Conservation (phyloP, 1,140 invertebrate genomes). For the Chrysopa pallens region DNA sequence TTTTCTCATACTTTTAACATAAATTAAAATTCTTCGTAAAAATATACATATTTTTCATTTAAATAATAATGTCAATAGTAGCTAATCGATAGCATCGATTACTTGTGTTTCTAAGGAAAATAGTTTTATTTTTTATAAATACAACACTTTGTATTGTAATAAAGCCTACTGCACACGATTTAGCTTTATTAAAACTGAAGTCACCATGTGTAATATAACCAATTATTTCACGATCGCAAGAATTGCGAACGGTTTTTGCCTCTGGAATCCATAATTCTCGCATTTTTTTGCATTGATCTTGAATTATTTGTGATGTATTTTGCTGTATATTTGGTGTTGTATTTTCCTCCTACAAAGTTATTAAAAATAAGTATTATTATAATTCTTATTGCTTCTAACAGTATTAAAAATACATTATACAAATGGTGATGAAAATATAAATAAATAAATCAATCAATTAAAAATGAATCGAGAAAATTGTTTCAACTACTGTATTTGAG, state of each 20-base stretch:
- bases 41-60: too few species aligned
- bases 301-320: conserved; percentile 14
- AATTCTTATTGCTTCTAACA: too few species aligned
- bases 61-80: conserved; percentile 10
- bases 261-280: conserved; percentile 46
- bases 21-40: too few species aligned
- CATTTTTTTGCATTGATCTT: conserved; percentile 39
- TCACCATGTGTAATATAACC: conserved; percentile 52
- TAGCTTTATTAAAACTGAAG: conserved; percentile 47
- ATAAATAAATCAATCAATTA: too few species aligned
- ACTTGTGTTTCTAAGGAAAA: conserved; percentile 17
- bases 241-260: conserved; percentile 32
- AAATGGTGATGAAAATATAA: too few species aligned
- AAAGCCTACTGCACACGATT: conserved; percentile 46
- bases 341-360: conserved; percentile 9
- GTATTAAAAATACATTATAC: too few species aligned
- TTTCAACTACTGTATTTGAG: too few species aligned
- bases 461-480: too few species aligned
- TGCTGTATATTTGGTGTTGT: too few species aligned
- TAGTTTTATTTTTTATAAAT: conserved; percentile 7
- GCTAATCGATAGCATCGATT: conserved; percentile 15
- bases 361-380: conserved; percentile 12
- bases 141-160: conserved; percentile 24
- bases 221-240: conserved; percentile 44
- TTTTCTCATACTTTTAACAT: too few species aligned